These are phyloP conservation scores for Heterochromis multidens DNA, from an alignment of 2,113 vertebrate genomes.

Conservation along the genomic window DNA sequence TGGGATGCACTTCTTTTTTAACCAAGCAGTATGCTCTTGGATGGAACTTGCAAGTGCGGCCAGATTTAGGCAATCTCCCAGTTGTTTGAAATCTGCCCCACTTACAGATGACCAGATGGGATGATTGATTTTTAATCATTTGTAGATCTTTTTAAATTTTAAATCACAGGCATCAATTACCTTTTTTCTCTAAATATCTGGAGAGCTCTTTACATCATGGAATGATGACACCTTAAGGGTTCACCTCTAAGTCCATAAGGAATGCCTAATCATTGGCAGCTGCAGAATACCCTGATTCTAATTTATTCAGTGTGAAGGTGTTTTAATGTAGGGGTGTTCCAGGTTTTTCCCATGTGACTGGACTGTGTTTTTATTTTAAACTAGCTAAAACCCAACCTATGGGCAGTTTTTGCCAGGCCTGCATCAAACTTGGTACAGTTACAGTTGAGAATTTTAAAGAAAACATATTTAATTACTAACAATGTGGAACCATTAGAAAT, in stretches of 20 bases:
- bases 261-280: not conserved
- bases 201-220: not conserved
- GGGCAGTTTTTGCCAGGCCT: no score
- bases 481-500: not conserved
- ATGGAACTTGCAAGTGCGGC: fast-evolving
- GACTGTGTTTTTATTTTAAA: no score
- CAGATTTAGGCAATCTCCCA: not conserved
- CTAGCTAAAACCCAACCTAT: no score
- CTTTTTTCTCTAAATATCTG: not conserved
- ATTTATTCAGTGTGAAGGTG: not conserved
- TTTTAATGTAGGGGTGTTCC: not conserved
- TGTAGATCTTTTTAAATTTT: not conserved
- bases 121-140: not conserved
- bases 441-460: fast-evolving
- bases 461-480: not conserved
- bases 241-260: not conserved
- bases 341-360: no score
- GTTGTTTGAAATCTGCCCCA: not conserved
- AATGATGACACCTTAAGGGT: not conserved
- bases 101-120: not conserved
- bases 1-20: not conserved
- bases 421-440: not conserved
- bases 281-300: not conserved
- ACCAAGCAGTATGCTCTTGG: not conserved
- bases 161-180: not conserved